Base-by-base conservation (phyloP, 2,888 invertebrate species). In the Dolichomitus sp. region DNA sequence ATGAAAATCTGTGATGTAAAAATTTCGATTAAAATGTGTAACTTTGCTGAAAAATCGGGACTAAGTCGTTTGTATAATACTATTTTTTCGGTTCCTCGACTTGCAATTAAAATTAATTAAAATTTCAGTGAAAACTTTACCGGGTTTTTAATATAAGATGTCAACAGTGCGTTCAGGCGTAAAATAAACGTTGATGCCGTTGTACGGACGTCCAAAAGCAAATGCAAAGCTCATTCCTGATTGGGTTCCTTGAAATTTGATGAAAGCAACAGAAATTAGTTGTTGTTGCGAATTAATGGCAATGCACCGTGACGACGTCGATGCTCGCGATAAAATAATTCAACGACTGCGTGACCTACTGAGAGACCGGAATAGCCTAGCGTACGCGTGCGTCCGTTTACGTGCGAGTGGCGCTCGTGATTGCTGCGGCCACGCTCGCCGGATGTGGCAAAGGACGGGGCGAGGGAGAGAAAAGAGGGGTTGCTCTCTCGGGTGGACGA, bases 311-410 rank as follows among this genome's bases (percentile, higher is more conserved):
- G 79, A 69, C 61, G 76, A 76, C 76, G 70, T 40, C 75, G 72
- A 72, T 80, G 74, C 27, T 14, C 78, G 45, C 70, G 76, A 80
- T 75, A 68, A 74, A 78, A 81, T 75, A 73, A 79, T 79, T 77
- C 85, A 78, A 81, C 80, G 81, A 69, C 81, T 80, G 80, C 80
- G 84, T 83, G 80, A 84, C 84, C 82, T 77, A 82, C 83, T 84
- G 83, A 75, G 68, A 68, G 84, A 84, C 79, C 79, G 77, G 84
- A 84, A 83, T 84, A 83, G 80, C 83, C 83, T 69, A 68, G 73
- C 75, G 69, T 80, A 83, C 84, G 80, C 80, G 80, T 82, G 83
- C 81, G 82, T 83, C 84, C 83, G 83, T 83, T 83, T 83, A 83
- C 83, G 83, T 79, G 82, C 76, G 76, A 75, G 72, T 61, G 59